A percentile compares a stretch with the other conserved stretches of the same genome.
Conservation (phyloP, 2,888 invertebrate genomes). For the Meliscaeva auricollis region DNA sequence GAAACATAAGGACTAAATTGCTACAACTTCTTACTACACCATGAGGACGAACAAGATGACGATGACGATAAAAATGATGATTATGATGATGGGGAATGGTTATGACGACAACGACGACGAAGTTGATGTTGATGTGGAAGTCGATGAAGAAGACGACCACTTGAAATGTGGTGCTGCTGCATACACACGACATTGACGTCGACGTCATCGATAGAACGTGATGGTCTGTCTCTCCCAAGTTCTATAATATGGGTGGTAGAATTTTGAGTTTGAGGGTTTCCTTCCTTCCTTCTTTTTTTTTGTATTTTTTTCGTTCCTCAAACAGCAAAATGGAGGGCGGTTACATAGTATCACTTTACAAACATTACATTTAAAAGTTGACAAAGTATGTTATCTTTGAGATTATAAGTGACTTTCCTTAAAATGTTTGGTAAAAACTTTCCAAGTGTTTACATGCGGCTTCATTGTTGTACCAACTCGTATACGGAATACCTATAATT, state of each 20-base stretch:
- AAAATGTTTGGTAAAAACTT: slow-evolving; percentile 10
- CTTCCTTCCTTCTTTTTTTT: not conserved
- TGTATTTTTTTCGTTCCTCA: not conserved
- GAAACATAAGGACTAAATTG: slow-evolving; percentile 65
- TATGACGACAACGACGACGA: slow-evolving; percentile 40
- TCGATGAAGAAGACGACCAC: slow-evolving; percentile 44
- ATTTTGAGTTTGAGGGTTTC: not conserved
- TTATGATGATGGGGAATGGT: slow-evolving; percentile 47
- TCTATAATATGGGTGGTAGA: not conserved
- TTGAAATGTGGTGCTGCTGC: slow-evolving; percentile 44
- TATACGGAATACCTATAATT: not conserved
- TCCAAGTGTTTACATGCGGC: slow-evolving; percentile 22
- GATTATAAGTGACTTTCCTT: slow-evolving; percentile 33
- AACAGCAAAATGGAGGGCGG: slow-evolving; percentile 22
- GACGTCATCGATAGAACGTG: slow-evolving; percentile 66
- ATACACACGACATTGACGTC: slow-evolving; percentile 9
- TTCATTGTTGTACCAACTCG: not conserved
- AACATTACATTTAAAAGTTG: slow-evolving; percentile 27
- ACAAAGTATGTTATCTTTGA: slow-evolving; percentile 37
- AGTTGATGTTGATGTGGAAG: slow-evolving; percentile 17
- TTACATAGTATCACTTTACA: slow-evolving; percentile 34
- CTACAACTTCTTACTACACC: slow-evolving; percentile 64
- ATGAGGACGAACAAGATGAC: slow-evolving; percentile 49
- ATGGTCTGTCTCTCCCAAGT: slow-evolving; percentile 27
- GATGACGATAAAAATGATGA: slow-evolving; percentile 55